phyloP scores from a whole-genome alignment of 2,888 invertebrate species.

The Cosmopolites sordidus region DNA sequence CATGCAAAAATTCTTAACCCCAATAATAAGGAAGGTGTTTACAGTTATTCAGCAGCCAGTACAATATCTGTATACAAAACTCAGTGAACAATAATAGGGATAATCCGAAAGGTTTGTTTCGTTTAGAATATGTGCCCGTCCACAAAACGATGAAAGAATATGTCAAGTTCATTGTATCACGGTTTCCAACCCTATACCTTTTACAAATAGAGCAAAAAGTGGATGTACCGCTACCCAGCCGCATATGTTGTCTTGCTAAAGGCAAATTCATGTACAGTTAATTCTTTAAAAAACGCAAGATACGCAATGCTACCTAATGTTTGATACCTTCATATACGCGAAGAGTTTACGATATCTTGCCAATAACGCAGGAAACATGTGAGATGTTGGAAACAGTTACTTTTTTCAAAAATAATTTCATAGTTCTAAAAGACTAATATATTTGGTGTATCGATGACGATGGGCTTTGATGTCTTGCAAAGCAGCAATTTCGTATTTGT shows the following conservation, averaged over 20 bases:
- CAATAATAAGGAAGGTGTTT: background rate
- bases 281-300: slow-evolving; percentile 1
- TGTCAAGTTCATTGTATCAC: slow-evolving; percentile 3
- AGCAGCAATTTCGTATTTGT: too few relatives aligned
- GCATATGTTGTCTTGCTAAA: slow-evolving; percentile 20
- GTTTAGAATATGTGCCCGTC: background rate
- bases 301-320: too few relatives aligned
- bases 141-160: slow-evolving; percentile 2
- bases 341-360: too few relatives aligned
- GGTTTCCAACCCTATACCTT: slow-evolving; percentile 10
- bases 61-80: background rate
- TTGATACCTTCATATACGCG: too few relatives aligned
- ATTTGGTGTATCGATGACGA: too few relatives aligned
- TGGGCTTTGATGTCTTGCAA: too few relatives aligned
- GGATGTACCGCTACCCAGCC: slow-evolving; percentile 18
- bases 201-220: slow-evolving; percentile 14
- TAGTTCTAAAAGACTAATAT: too few relatives aligned
- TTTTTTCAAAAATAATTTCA: too few relatives aligned
- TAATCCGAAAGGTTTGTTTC: background rate
- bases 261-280: slow-evolving; percentile 10
- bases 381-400: too few relatives aligned
- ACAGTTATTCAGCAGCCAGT: background rate
- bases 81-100: background rate
- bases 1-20: too few relatives aligned
- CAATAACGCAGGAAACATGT: too few relatives aligned